Conservation (phyloP, 2,888 invertebrate genomes). For the Xiphydria camelus region DNA sequence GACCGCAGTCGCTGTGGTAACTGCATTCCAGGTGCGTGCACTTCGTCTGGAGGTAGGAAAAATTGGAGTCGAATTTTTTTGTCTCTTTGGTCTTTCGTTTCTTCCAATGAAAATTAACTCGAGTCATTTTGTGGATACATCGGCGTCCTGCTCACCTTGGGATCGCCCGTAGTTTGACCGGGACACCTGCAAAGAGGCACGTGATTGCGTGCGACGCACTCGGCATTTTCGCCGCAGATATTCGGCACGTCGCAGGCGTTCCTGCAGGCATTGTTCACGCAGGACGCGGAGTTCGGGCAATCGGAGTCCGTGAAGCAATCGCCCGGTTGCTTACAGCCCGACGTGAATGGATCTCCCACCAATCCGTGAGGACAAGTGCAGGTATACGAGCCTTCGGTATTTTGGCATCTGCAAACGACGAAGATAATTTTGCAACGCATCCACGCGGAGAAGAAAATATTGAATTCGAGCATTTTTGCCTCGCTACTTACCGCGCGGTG, state of each 20-base stretch:
- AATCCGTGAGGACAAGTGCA: constrained; percentile 80
- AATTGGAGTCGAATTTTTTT: too few relatives aligned
- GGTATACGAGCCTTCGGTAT: constrained; percentile 75
- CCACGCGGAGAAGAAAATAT: constrained; percentile 7
- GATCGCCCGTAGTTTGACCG: constrained; percentile 75
- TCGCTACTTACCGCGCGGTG: constrained; percentile 66
- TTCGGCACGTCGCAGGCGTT: constrained; percentile 73
- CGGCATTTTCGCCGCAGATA: constrained; percentile 76
- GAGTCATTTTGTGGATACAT: too few relatives aligned
- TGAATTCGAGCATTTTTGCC: constrained; percentile 11
- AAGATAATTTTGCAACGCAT: constrained; percentile 11
- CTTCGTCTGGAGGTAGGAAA: constrained; percentile 55
- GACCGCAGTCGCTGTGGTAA: constrained; percentile 75
- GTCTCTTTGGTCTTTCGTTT: too few relatives aligned
- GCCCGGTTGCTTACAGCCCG: constrained; percentile 80
- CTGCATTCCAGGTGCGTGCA: constrained; percentile 78
- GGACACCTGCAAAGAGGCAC: constrained; percentile 76
- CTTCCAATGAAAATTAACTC: background rate
- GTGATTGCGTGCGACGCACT: constrained; percentile 73
- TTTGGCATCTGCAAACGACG: constrained; percentile 66
- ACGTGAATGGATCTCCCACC: constrained; percentile 74
- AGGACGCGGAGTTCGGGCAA: constrained; percentile 77
- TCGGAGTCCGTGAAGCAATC: constrained; percentile 80
- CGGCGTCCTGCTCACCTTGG: constrained; percentile 62
- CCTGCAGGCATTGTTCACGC: constrained; percentile 73